These are phyloP conservation scores for Siniperca scherzeri DNA, from an alignment of 2,797 vertebrate genomes.

Conservation along the genomic window DNA sequence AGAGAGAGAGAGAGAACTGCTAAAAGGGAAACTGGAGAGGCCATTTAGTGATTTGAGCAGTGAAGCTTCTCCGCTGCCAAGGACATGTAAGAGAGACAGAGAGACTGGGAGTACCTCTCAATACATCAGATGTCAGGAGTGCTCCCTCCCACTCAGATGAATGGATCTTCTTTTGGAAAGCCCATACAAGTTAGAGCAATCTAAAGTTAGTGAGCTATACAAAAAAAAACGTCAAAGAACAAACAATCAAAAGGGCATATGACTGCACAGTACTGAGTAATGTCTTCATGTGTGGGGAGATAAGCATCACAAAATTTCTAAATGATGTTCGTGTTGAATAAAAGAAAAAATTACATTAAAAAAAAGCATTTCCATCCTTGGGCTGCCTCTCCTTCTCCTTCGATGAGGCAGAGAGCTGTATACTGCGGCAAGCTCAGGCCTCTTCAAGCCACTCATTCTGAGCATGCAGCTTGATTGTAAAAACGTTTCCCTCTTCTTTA, in stretches of 20 bases:
- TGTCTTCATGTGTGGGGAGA: background rate
- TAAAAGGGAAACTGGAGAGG: conserved; percentile 82
- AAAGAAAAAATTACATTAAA: conserved; percentile 6
- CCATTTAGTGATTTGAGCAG: conserved; percentile 86
- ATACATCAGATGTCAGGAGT: conserved; percentile 82
- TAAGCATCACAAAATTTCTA: background rate
- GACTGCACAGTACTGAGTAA: conserved; percentile 3
- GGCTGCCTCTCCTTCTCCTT: conserved; percentile 18
- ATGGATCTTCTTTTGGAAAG: conserved; percentile 76
- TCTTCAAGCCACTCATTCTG: conserved; percentile 69
- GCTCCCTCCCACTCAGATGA: conserved; percentile 75
- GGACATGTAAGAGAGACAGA: conserved; percentile 88
- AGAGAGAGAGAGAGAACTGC: conserved; percentile 75
- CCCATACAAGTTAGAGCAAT: conserved; percentile 63
- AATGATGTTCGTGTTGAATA: conserved; percentile 19
- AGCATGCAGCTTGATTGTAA: conserved; percentile 82
- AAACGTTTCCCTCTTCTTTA: conserved; percentile 85
- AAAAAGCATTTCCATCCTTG: conserved; percentile 24
- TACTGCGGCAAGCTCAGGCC: conserved; percentile 65
- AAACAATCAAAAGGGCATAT: conserved; percentile 4
- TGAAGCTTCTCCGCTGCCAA: conserved; percentile 87
- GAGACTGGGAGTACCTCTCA: conserved; percentile 79
- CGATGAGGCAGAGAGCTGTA: conserved; percentile 39
- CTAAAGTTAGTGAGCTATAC: conserved; percentile 58
- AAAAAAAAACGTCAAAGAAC: conserved; percentile 33